Base-by-base conservation (phyloP, 2,797 vertebrate genomes). In the Pachyuromys duprasi region DNA sequence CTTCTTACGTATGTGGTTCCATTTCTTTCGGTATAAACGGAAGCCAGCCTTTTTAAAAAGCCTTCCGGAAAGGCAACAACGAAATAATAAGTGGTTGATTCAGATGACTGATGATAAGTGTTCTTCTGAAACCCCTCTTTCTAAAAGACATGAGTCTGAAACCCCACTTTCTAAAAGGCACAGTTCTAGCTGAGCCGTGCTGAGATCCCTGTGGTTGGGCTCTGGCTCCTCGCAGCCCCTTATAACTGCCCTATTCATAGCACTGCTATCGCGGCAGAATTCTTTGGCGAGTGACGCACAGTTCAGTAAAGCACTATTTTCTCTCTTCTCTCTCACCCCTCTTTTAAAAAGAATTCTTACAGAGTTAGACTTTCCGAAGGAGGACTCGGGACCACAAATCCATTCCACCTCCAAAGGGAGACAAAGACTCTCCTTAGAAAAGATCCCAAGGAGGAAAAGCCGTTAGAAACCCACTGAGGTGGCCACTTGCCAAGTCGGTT, bases 281-380 rank as follows among this genome's bases (percentile, higher is more conserved):
- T 97, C 97, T 65, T 95, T 96, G 97, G 96, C 69, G 20, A 81
- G 75, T 76, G 76, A 78, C 74, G 0, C 91, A 96, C 5, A 12
- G 81, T 89, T 89, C 93, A 94, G 92, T 74, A 53, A 92, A 82
- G 81, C 94, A 79, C 17, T 84, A 67, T 74, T 89, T 95, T 95
- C 90, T 87, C 57, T 83, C 28, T n/a, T 76, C 31, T 81, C 70
- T 22, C 6, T 39, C 74, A 60, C 76, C 63, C 53, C 53, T 70
- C 76, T 49, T 75, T 55, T 83, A 70, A 0, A 86, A 90, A 45
- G 69, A 96, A 95, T 95, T 96, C 90, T 96, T 95, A 74, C 95
- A 91, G 94, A 96, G 94, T 94, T 97, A 96, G 95, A 91, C 90
- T 97, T 97, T 96, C 96, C 89, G 72, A 81, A 89, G 92, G 75